Evolutionary conservation across 2,113 vertebrate genomes (phyloP).

Genomic region (Tragelaphus strepsiceros): DNA sequence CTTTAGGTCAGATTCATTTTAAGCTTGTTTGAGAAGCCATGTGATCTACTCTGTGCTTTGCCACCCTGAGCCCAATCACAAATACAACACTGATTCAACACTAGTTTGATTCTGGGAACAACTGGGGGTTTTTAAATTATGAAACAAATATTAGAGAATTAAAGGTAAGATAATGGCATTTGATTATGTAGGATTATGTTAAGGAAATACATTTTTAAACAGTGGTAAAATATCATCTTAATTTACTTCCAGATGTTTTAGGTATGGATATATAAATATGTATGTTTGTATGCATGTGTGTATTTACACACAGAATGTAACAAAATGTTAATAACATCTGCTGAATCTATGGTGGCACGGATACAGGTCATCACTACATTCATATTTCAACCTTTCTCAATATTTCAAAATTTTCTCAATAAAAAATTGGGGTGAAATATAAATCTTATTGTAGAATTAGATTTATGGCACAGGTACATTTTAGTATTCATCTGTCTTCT

Average conservation of each 20-base stretch:
- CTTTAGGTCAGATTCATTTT: neutral
- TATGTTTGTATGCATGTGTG: neutral
- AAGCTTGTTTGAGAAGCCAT: neutral
- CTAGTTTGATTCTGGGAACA: neutral
- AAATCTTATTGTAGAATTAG: neutral
- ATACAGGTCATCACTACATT: neutral
- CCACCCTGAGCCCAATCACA: neutral
- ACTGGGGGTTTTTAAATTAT: neutral
- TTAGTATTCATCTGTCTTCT: neutral
- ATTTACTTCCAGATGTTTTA: conserved; percentile 2
- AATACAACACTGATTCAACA: neutral
- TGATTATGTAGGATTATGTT: neutral
- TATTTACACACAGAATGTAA: neutral
- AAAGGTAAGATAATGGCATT: neutral
- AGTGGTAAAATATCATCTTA: neutral
- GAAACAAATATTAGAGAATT: neutral
- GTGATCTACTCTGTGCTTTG: neutral
- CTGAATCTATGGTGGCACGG: neutral
- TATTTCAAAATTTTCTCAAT: neutral
- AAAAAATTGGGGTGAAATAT: neutral
- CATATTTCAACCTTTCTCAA: neutral
- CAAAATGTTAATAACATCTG: neutral
- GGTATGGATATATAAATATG: neutral
- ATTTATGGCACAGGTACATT: neutral
- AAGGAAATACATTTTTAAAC: neutral